phyloP scores from a whole-genome alignment of 2,113 vertebrate species.

The Cryptoleucopteryx plumbea region DNA sequence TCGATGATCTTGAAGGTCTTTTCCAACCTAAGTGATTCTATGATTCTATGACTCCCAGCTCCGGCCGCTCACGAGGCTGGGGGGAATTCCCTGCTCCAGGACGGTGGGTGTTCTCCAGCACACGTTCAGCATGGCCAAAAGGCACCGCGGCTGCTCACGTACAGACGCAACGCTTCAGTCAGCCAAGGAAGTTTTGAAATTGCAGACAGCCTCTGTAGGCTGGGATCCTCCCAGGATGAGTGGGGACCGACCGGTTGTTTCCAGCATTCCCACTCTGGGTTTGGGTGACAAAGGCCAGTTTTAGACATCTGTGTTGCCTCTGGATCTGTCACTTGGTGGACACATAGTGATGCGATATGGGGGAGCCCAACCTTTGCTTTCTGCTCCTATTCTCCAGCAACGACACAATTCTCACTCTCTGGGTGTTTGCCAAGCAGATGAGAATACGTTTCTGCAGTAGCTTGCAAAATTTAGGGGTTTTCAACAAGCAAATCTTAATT shows the following conservation, averaged over 20 bases:
- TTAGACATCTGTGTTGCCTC: background rate
- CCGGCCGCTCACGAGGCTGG: rapidly evolving
- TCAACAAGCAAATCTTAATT: background rate
- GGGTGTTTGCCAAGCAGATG: background rate
- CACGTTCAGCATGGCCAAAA: rapidly evolving
- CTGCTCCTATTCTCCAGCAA: background rate
- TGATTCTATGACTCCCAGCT: background rate
- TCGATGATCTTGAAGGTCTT: too few relatives aligned
- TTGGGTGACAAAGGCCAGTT: background rate
- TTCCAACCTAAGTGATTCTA: too few relatives aligned
- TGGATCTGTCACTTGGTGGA: background rate
- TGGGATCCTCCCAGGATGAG: background rate
- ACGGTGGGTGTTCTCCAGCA: background rate
- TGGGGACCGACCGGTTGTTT: background rate
- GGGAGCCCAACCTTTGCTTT: background rate
- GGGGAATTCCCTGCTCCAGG: background rate
- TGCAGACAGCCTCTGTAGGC: background rate
- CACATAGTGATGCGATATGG: background rate
- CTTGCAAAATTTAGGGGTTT: background rate
- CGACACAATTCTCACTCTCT: background rate
- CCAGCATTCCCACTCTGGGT: background rate
- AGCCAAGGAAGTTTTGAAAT: background rate
- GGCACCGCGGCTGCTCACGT: background rate
- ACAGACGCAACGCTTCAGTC: background rate
- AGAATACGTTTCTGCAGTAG: background rate